Evolutionary conservation across 2,113 vertebrate genomes (phyloP).

Genomic region (Struthidea cinerea): DNA sequence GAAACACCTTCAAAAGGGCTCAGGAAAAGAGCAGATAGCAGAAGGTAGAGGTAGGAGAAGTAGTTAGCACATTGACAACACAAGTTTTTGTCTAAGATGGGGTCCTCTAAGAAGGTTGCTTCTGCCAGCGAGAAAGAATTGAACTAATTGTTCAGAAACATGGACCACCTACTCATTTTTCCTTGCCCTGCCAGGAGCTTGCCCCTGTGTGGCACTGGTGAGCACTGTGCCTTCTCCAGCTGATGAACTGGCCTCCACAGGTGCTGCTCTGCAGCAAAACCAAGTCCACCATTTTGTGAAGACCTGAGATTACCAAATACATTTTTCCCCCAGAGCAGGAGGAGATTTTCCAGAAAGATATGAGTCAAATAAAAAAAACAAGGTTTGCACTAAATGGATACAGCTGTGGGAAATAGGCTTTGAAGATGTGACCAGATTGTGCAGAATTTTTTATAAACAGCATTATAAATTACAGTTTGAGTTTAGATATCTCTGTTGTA

Average conservation of each 20-base stretch:
- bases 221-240: fast-evolving
- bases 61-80: background rate
- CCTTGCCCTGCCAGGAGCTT: background rate
- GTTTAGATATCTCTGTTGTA: background rate
- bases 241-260: background rate
- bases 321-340: fast-evolving
- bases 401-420: background rate
- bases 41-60: background rate
- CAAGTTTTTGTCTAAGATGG: background rate
- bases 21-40: background rate
- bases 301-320: background rate
- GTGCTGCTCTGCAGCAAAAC: background rate
- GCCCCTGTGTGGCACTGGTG: background rate
- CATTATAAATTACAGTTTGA: background rate
- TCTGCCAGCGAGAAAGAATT: background rate
- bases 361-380: background rate
- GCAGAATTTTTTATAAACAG: background rate
- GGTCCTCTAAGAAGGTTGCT: background rate
- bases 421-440: background rate
- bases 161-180: background rate
- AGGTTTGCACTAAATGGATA: background rate
- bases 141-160: background rate
- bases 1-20: background rate
- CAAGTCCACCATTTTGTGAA: background rate
- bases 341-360: background rate